These are phyloP conservation scores for Sphaerophoria rueppellii DNA, from an alignment of 2,888 invertebrate genomes.

Conservation along the genomic window DNA sequence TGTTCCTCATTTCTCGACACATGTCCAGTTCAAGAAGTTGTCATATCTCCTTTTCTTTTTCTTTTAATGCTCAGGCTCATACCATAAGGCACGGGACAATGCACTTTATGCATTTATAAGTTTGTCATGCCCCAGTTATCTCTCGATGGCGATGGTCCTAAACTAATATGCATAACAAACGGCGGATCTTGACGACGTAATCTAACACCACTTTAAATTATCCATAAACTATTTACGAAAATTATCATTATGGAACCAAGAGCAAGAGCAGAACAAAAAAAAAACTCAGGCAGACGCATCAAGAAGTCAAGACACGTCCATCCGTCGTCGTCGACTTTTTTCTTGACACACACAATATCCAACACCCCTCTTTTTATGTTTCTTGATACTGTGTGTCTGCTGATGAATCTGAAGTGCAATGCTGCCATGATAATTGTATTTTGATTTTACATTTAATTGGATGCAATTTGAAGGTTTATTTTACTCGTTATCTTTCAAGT, in stretches of 20 bases:
- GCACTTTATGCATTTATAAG: constrained; percentile 45
- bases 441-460: constrained; percentile 66
- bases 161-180: constrained; percentile 34
- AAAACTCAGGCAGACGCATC: constrained; percentile 23
- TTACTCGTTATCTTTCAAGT: constrained; percentile 17
- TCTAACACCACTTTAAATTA: constrained; percentile 59
- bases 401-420: constrained; percentile 25
- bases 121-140: constrained; percentile 47
- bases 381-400: background rate
- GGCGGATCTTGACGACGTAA: constrained; percentile 39
- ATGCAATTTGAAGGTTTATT: constrained; percentile 53
- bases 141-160: constrained; percentile 36
- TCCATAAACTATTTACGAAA: constrained; percentile 61
- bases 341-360: constrained; percentile 16
- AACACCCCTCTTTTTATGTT: constrained; percentile 32
- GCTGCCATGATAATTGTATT: constrained; percentile 58
- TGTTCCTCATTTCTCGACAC: constrained; percentile 37
- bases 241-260: constrained; percentile 36
- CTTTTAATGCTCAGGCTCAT: background rate
- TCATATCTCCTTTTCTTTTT: background rate
- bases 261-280: constrained; percentile 7
- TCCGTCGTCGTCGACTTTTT: background rate
- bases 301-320: constrained; percentile 60
- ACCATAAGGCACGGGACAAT: constrained; percentile 54
- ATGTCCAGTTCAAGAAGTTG: constrained; percentile 44